Evolutionary conservation across 2,797 vertebrate species (phyloP), one percentile per base, ranked within the genome.

Genomic region (Enteromius argenteus): DNA sequence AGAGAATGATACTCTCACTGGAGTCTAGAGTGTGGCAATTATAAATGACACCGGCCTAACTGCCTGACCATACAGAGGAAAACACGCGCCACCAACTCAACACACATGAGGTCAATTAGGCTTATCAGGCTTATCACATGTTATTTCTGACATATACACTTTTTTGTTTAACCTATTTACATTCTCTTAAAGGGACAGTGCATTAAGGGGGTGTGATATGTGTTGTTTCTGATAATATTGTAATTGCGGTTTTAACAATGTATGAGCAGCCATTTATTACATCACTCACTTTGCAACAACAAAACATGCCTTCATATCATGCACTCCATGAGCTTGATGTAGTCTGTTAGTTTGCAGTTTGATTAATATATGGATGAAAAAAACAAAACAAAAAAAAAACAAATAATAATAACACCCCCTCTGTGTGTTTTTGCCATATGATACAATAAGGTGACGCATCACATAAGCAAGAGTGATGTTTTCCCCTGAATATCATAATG

Each of bases 1-100:
- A 75, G 56, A 72, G 66, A 87, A 80, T 81, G 73, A 84, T 84
- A 78, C 67, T 84, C 86, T 87, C 69, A 78, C 72, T 78, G 79
- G 67, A 84, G 77, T 75, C 85, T 83, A 68, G 56, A 87, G 73
- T 64, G 79, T 67, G 80, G 79, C 83, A 81, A 84, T 84, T 87
- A 77, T 84, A 84, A 81, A 87, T 53, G 66, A 81, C 77, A 69
- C 27, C 30, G 30, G 75, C 30, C 53, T 72, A 79, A 84, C 79
- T 49, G 75, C 74, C 73, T 69, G 79, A 69, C 75, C 82, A 51
- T 39, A 86, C 46, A 74, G 58, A 84, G 44, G 67, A 69, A 62
- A 66, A 60, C 21, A 64, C 37, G 30, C 42, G 6, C 51, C 74
- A 79, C 30, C 42, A 37, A 78, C 73, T 49, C 49, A 78, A 62